Evolutionary conservation across 2,888 invertebrate genomes (phyloP), one percentile per base, ranked within the genome.

Genomic region (Habroteleia sp.): DNA sequence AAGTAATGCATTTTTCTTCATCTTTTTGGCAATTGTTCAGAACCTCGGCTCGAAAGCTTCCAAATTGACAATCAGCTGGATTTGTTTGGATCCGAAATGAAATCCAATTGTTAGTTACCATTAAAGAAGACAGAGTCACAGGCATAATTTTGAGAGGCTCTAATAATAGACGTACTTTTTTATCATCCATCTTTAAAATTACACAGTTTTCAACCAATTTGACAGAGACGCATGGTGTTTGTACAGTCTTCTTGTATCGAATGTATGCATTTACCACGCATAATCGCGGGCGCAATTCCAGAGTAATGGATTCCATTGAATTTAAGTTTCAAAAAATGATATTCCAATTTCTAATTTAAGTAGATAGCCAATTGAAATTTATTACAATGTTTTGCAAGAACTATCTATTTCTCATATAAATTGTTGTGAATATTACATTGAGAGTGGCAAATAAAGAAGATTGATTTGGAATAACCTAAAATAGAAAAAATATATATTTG

Each of bases 261-360:
- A 88, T 83, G 60, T 84, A 87, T 5, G 83, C 84, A 60, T 84
- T 86, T 54, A 86, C 85, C 7, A 84, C 84, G 37, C 81, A 82
- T 27, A 88, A 77, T 14, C 84, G 83, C 2, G 86, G 85, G 42
- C 87, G 80, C 11, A 85, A 31, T 74, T 88, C 88, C 41, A 88
- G 75, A 3, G 87, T 88, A 54, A 88, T 37, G 1, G 52, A 60
- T 37, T 65, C 65, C 44, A 73, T 73, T 0, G 5, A 37, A n/a
- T 65, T 20, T 20, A n/a, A n/a, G n/a, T n/a, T n/a, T n/a, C n/a
- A n/a, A n/a, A n/a, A n/a, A n/a, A n/a, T n/a, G n/a, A n/a, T n/a
- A n/a, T n/a, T n/a, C n/a, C n/a, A n/a, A n/a, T n/a, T n/a, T n/a
- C n/a, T n/a, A n/a, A n/a, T n/a, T n/a, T n/a, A n/a, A n/a, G n/a